Base-by-base conservation (phyloP, 2,888 invertebrate species). In the Elegia similella region DNA sequence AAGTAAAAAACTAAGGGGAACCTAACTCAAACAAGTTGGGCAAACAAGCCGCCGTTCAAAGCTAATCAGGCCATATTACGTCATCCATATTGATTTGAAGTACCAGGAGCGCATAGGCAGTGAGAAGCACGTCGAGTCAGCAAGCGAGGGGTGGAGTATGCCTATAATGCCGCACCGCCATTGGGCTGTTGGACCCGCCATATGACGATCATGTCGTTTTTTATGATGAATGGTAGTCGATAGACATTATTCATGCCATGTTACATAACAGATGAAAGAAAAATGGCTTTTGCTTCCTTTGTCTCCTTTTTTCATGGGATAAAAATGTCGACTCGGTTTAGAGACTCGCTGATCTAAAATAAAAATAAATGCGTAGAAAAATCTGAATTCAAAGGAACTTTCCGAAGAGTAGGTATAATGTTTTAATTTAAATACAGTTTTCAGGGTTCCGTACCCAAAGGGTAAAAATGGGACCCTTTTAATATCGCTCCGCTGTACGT, bases 31-130 rank as follows among this genome's bases (percentile, higher is more conserved):
- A 38, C 38, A 38, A 38, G 38, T 38, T 38, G 12, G 6, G 2
- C 50, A 50, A 50, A 50, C 50, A 50, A 17, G 12, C 34, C 32
- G 10, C 15, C 16, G 29, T 50, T 16, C 32, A 50, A 16, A 16
- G 34, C 50, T 50, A 50, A 50, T 50, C 42, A 43, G 43, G 43
- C 38, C 55, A 29, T 61, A 67, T 73, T 68, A 77, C 80, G 80
- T 82, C 80, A 82, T 66, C 63, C 68, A 63, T 69, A 61, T 63
- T 59, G 65, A 61, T 62, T 53, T 59, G 59, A 63, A 62, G 69
- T 79, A 82, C 81, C 73, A 79, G 79, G 83, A 68, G 58, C 58
- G 65, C 76, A 82, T 78, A 70, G 60, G 57, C 58, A 34, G 53
- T 53, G 58, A 70, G 69, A 64, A 63, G 70, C 66, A 65, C 57